Conservation (phyloP, 2,797 vertebrate species). For the Enteromius radiatus region DNA sequence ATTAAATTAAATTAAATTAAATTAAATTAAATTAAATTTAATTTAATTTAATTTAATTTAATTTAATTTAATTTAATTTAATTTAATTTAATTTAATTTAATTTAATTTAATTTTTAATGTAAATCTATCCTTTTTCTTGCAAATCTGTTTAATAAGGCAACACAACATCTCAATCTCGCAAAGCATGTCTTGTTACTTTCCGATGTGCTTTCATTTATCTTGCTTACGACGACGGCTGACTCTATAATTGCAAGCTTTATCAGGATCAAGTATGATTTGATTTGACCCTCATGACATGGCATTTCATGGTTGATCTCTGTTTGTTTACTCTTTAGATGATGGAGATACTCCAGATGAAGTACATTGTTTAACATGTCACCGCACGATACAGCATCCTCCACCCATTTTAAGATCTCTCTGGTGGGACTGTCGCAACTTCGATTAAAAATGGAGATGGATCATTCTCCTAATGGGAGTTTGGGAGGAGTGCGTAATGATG, state of each 20-base stretch:
- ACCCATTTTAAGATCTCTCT: slow-evolving; percentile 1
- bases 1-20: too few species aligned
- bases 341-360: slow-evolving; percentile 15
- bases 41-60: neutral
- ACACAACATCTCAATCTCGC: neutral
- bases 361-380: slow-evolving; percentile 16
- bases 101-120: neutral
- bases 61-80: neutral
- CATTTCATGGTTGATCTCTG: slow-evolving; percentile 9
- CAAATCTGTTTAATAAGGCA: neutral
- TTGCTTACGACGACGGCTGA: neutral
- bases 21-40: neutral
- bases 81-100: neutral
- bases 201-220: neutral
- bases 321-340: slow-evolving; percentile 24
- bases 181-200: neutral
- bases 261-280: slow-evolving; percentile 27
- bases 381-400: slow-evolving; percentile 17
- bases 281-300: slow-evolving; percentile 25
- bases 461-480: slow-evolving; percentile 21
- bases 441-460: slow-evolving; percentile 9
- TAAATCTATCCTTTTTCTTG: neutral
- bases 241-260: slow-evolving; percentile 10
- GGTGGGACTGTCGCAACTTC: neutral
- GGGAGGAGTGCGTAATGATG: slow-evolving; percentile 20